Evolutionary conservation across 2,888 invertebrate genomes (phyloP).

Genomic region (Maniola hyperantus): DNA sequence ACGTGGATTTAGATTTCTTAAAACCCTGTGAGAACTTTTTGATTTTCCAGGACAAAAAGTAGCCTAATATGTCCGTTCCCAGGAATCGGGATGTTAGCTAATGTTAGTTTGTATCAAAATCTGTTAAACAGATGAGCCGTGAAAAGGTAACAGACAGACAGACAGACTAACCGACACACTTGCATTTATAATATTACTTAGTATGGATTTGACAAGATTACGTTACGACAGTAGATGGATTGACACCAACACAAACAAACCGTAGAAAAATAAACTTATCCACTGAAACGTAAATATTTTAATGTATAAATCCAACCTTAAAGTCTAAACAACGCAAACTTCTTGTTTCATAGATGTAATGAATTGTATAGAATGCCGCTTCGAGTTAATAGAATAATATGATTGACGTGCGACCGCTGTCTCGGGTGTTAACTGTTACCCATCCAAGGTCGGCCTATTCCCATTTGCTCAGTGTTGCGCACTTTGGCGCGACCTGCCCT

Average conservation of each 20-base stretch:
- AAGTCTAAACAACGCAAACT: conserved; percentile 50
- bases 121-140: too few relatives aligned
- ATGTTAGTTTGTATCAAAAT: too few relatives aligned
- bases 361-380: conserved; percentile 75
- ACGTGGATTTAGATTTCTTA: too few relatives aligned
- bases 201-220: background rate
- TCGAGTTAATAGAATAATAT: conserved; percentile 73
- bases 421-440: conserved; percentile 44
- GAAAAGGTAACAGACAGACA: too few relatives aligned
- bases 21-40: too few relatives aligned
- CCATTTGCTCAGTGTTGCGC: conserved; percentile 46
- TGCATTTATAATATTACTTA: too few relatives aligned
- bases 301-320: background rate
- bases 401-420: conserved; percentile 71
- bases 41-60: too few relatives aligned
- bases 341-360: conserved; percentile 48
- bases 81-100: too few relatives aligned
- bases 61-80: too few relatives aligned
- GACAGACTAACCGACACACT: too few relatives aligned
- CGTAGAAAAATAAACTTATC: background rate
- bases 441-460: conserved; percentile 61
- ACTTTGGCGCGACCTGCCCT: conserved; percentile 28
- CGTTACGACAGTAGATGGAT: background rate
- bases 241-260: background rate
- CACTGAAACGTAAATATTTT: conserved; percentile 4